phyloP scores from a whole-genome alignment of 2,888 invertebrate genomes.

The Calameuta filiformis region DNA sequence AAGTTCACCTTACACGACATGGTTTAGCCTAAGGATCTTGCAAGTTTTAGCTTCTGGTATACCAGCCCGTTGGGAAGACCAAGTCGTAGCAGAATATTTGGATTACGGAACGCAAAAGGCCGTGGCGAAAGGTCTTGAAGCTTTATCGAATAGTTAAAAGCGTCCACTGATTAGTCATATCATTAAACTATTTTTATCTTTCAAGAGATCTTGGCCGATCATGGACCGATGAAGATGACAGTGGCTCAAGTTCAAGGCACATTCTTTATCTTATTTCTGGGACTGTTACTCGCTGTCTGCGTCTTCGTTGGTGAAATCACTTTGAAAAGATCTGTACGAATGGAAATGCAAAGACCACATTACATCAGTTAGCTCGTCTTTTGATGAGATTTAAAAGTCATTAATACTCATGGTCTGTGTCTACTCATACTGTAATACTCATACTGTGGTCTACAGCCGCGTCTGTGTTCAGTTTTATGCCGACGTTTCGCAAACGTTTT shows the following conservation, averaged over 20 bases:
- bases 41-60: background rate
- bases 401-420: too few relatives aligned
- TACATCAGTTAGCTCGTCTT: too few relatives aligned
- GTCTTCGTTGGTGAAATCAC: constrained; percentile 1
- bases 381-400: too few relatives aligned
- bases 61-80: background rate
- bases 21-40: background rate
- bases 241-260: constrained; percentile 6
- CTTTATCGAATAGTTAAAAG: background rate
- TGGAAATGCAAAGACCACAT: background rate
- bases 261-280: constrained; percentile 4
- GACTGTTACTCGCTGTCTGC: background rate
- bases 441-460: too few relatives aligned
- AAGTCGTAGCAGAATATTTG: background rate
- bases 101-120: background rate
- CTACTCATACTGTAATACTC: too few relatives aligned
- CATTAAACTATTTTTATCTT: background rate
- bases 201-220: background rate
- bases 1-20: constrained; percentile 6
- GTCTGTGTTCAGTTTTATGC: too few relatives aligned
- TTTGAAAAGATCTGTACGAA: background rate
- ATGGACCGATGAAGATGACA: background rate
- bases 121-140: background rate
- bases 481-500: too few relatives aligned
- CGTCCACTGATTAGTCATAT: background rate